Conservation (phyloP, 2,888 invertebrate species). For the Barypeithes pellucidus region DNA sequence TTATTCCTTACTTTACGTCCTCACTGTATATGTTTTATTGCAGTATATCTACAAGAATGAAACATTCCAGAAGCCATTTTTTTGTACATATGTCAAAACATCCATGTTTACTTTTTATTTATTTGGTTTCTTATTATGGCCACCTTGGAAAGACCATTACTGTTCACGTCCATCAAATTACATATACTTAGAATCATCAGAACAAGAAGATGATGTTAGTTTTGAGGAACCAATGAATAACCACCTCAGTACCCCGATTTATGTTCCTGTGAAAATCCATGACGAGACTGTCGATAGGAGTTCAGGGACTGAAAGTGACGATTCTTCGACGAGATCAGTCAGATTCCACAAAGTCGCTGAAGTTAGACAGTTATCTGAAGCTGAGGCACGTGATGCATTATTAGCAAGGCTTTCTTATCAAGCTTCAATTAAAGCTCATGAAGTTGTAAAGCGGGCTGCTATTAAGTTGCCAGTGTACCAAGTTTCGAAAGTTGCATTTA, state of each 20-base stretch:
- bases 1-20: no score
- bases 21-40: constrained; percentile 66
- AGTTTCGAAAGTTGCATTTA: constrained; percentile 87
- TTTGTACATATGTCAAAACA: constrained; percentile 95
- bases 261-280: constrained; percentile 88
- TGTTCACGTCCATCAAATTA: constrained; percentile 79
- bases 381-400: constrained; percentile 93
- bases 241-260: constrained; percentile 87
- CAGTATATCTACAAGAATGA: constrained; percentile 91
- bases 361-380: constrained; percentile 91
- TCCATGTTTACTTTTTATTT: constrained; percentile 95
- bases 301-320: constrained; percentile 88
- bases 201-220: constrained; percentile 86
- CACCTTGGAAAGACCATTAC: constrained; percentile 88
- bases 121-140: constrained; percentile 89
- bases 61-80: constrained; percentile 93
- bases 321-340: constrained; percentile 81
- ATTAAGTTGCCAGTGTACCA: constrained; percentile 83
- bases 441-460: constrained; percentile 83
- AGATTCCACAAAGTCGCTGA: constrained; percentile 89
- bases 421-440: constrained; percentile 89
- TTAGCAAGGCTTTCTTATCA: constrained; percentile 95
- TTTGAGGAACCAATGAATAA: constrained; percentile 75
- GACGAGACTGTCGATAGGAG: constrained; percentile 71
- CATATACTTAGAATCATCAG: constrained; percentile 83